Conservation (phyloP, 2,113 vertebrate genomes). For the Tychaedon coryphoeus region DNA sequence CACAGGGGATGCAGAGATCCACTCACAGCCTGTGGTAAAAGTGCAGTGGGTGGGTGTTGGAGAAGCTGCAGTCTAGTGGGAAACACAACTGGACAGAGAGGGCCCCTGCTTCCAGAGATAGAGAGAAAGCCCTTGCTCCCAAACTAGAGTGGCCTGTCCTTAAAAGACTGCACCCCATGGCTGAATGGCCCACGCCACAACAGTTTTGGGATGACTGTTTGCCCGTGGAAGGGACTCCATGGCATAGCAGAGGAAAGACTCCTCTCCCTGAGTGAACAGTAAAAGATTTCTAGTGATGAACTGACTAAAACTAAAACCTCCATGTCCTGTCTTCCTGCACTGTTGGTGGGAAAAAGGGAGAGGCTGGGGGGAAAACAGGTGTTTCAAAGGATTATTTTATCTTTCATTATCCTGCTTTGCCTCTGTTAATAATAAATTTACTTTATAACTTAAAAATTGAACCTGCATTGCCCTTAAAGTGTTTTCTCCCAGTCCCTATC, state of each 20-base stretch:
- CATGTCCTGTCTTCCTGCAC: not conserved
- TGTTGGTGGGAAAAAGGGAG: rapidly evolving
- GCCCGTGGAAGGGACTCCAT: too few relatives aligned
- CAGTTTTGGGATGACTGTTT: too few relatives aligned
- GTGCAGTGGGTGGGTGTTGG: not conserved
- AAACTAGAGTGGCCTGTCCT: not conserved
- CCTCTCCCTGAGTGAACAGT: not conserved
- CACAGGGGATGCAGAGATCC: too few relatives aligned
- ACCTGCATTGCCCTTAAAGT: not conserved
- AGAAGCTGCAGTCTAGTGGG: too few relatives aligned
- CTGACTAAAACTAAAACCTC: not conserved
- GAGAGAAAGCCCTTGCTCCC: not conserved
- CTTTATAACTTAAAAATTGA: not conserved
- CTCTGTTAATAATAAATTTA: not conserved
- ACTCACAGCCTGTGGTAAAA: too few relatives aligned
- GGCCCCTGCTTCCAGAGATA: not conserved
- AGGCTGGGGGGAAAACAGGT: not conserved
- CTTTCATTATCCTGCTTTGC: not conserved
- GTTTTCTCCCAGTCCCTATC: not conserved
- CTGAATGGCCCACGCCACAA: too few relatives aligned
- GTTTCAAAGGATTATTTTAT: not conserved
- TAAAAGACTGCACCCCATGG: not conserved
- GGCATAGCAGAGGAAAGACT: not conserved
- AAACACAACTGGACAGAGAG: not conserved
- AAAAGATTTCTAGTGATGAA: rapidly evolving